Base-by-base conservation (phyloP, 2,888 invertebrate species). In the Harpagoxenus sublaevis region DNA sequence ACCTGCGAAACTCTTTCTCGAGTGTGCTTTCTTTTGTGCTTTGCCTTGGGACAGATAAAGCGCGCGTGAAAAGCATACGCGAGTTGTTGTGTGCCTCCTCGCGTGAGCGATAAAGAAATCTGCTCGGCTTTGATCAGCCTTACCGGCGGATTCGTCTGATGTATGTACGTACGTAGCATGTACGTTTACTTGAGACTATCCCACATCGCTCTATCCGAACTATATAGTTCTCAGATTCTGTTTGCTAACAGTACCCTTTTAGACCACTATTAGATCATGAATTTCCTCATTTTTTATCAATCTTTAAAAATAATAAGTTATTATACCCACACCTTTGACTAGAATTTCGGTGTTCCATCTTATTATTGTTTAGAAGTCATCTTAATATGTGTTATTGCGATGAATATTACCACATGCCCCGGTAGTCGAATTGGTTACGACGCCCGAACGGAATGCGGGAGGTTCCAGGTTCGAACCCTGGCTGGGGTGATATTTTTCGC, bases 1-100 rank as follows among this genome's bases (percentile, higher is more conserved):
- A 89, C 85, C 83, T 88, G 86, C 82, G 82, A 87, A 90, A 86
- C 83, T 89, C 83, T 87, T 84, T 89, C 87, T 90, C 81, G 84
- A 73, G 68, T 83, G 85, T 87, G 90, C 85, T 62, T 84, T 86
- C 42, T 81, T 77, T 83, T 60, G 88, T 86, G 85, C 86, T 83
- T 83, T 84, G 77, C 75, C 83, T 85, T 83, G 86, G 75, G 68
- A 89, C 84, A 87, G 87, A 89, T 89, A 88, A 87, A 89, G 88
- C 86, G 85, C 92, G 89, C 88, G 89, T 88, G 83, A 75, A 86
- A 83, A 86, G 87, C 86, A 63, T 84, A 89, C 82, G 83, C 83
- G 84, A 84, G 65, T 57, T 42, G 83, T 63, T 55, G 60, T 70
- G 83, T 35, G 79, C 77, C n/a, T 63, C 63, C 53, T 70, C 48